Conservation (phyloP, 2,113 vertebrate genomes). For the Megaleporinus macrocephalus region DNA sequence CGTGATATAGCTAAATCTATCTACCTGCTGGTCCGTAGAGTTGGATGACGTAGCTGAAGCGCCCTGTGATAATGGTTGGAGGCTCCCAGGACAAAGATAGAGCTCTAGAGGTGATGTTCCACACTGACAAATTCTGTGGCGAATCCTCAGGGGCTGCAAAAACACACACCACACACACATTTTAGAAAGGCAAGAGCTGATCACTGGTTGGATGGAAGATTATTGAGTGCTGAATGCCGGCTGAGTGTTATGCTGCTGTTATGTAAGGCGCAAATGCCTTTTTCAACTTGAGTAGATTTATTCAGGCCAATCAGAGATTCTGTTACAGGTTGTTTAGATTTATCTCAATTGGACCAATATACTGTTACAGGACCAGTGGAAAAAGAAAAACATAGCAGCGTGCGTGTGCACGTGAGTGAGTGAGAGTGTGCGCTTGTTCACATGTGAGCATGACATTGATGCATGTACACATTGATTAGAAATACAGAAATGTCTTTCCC, state of each 20-base stretch:
- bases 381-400: neutral
- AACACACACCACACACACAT: slow-evolving; percentile 38
- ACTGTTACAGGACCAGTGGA: slow-evolving; percentile 1
- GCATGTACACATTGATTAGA: neutral
- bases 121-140: slow-evolving; percentile 82
- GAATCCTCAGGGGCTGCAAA: slow-evolving; percentile 89
- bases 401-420: slow-evolving; percentile 3
- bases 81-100: slow-evolving; percentile 87
- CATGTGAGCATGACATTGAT: neutral
- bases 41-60: slow-evolving; percentile 87
- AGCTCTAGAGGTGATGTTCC: slow-evolving; percentile 85
- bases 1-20: neutral
- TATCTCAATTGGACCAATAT: neutral
- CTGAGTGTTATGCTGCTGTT: neutral
- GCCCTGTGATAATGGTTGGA: slow-evolving; percentile 86
- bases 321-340: slow-evolving; percentile 5
- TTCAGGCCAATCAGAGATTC: neutral
- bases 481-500: too few species aligned
- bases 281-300: neutral
- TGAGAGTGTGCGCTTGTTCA: slow-evolving; percentile 17
- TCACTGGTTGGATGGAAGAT: slow-evolving; percentile 15
- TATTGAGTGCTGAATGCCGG: neutral
- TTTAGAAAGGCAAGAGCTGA: neutral
- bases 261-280: neutral
- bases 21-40: slow-evolving; percentile 86